Conservation (phyloP, 2,888 invertebrate species). For the Drepana falcataria region DNA sequence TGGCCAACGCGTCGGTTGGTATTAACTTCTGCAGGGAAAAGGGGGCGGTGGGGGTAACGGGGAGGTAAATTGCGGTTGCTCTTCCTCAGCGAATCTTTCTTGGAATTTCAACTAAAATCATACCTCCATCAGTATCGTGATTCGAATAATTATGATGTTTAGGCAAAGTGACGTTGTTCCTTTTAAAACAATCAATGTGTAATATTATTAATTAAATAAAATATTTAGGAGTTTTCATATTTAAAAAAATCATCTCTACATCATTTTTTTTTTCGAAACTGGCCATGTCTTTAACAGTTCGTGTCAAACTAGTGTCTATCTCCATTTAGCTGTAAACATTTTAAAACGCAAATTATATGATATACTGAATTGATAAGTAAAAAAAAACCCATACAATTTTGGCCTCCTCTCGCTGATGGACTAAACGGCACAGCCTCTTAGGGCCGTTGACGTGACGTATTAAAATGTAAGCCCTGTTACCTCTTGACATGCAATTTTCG, state of each 20-base stretch:
- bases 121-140: conserved; percentile 9
- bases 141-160: conserved; percentile 1
- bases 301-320: too few relatives aligned
- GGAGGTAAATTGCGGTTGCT: conserved; percentile 34
- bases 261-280: too few relatives aligned
- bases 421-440: conserved; percentile 44
- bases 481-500: conserved; percentile 75
- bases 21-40: conserved; percentile 43
- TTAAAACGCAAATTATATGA: too few relatives aligned
- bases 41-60: conserved; percentile 13
- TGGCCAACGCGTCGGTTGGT: conserved; percentile 50
- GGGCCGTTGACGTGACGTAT: conserved; percentile 54
- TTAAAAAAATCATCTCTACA: too few relatives aligned
- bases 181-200: neutral
- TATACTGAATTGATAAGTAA: neutral
- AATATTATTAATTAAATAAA: neutral
- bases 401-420: conserved; percentile 48
- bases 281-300: too few relatives aligned
- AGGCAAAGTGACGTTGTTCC: neutral
- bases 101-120: conserved; percentile 31
- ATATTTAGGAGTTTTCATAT: neutral
- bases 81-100: conserved; percentile 34
- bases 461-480: conserved; percentile 70
- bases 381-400: conserved; percentile 8
- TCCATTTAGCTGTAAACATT: too few relatives aligned